These are phyloP conservation scores for Bubo blakistoni DNA, from an alignment of 2,113 vertebrate species.

Conservation along the genomic window DNA sequence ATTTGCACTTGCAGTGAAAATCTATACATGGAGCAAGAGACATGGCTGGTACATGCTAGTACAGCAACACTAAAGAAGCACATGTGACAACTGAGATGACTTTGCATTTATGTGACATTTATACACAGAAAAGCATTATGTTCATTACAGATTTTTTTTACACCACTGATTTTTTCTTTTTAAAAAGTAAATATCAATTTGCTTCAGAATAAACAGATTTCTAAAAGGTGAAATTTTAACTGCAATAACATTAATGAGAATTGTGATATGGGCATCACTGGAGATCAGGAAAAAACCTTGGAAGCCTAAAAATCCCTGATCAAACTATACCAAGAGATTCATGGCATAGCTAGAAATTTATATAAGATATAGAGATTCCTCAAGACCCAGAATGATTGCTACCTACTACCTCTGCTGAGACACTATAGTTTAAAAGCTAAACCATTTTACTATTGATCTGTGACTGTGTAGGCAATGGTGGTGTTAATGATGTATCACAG, in stretches of 20 bases:
- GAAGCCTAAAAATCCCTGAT: neutral
- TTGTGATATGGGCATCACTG: neutral
- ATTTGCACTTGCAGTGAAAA: neutral
- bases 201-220: neutral
- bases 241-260: neutral
- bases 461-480: neutral
- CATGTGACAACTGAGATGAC: neutral
- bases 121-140: neutral
- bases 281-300: neutral
- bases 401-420: neutral
- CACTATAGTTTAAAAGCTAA: neutral
- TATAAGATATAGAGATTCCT: neutral
- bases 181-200: neutral
- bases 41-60: fast-evolving
- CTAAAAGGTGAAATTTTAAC: neutral
- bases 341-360: neutral
- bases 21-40: neutral
- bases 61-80: neutral
- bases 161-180: neutral
- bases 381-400: neutral
- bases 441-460: neutral
- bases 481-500: neutral
- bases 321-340: neutral
- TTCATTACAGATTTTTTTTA: neutral
- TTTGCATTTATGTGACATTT: neutral